These are phyloP conservation scores for Hesperophylax magnus DNA, from an alignment of 1,140 invertebrate species.

Conservation along the genomic window DNA sequence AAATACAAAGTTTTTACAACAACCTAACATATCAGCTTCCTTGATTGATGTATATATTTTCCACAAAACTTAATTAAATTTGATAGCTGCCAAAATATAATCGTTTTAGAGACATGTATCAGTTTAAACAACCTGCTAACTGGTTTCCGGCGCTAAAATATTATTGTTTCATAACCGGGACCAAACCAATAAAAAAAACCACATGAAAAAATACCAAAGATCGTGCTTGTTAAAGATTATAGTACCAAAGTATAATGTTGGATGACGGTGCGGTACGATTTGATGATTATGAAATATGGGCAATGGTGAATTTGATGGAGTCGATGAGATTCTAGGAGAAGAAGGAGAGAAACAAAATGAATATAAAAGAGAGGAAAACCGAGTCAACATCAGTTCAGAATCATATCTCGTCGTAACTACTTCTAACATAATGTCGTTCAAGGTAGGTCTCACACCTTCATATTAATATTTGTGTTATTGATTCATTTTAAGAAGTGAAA, in stretches of 20 bases:
- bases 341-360: not conserved
- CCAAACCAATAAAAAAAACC: not conserved
- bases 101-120: not conserved
- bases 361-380: conserved; percentile 4
- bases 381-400: not conserved
- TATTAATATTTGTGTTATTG: too few species aligned
- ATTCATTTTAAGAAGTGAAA: too few species aligned
- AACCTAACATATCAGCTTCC: too few species aligned
- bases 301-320: not conserved
- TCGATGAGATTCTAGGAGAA: not conserved
- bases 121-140: too few species aligned
- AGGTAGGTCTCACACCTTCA: not conserved
- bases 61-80: too few species aligned
- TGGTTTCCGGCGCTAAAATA: not conserved
- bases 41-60: too few species aligned
- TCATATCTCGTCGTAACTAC: not conserved
- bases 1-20: too few species aligned
- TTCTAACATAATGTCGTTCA: not conserved
- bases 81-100: too few species aligned
- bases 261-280: conserved; percentile 4
- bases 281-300: not conserved
- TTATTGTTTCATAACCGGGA: not conserved
- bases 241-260: too few species aligned
- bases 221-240: not conserved
- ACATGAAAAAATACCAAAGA: not conserved